A percentile compares a stretch with the other conserved stretches of the same genome.
These are phyloP conservation scores for Orestias chungarensis DNA, from an alignment of 2,797 vertebrate species.

Conservation along the genomic window DNA sequence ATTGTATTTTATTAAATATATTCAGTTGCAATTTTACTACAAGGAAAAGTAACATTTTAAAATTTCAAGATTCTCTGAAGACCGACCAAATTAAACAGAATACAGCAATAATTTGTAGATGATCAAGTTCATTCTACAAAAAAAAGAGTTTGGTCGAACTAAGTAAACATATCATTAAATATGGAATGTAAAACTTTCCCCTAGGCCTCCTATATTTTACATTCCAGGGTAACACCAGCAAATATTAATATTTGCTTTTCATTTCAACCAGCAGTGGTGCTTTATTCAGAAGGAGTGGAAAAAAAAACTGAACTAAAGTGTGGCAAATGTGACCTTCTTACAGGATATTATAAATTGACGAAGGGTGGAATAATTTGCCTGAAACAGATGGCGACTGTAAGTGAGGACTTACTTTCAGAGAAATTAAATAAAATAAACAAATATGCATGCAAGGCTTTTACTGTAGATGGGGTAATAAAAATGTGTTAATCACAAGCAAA, in stretches of 20 bases:
- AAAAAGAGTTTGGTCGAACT: constrained; percentile 32
- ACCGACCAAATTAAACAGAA: neutral
- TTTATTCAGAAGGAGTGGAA: constrained; percentile 60
- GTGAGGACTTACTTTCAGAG: constrained; percentile 8
- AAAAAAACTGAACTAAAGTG: constrained; percentile 34
- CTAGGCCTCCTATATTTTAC: constrained; percentile 71
- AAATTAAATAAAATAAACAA: constrained; percentile 31
- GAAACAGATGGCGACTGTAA: constrained; percentile 49
- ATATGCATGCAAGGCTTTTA: constrained; percentile 29
- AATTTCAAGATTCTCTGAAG: too few species aligned
- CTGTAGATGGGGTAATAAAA: constrained; percentile 19
- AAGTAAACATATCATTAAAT: constrained; percentile 70
- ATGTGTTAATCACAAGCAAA: neutral
- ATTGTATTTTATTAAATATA: too few species aligned
- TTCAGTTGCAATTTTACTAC: neutral
- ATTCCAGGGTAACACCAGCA: constrained; percentile 73
- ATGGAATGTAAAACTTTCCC: constrained; percentile 74
- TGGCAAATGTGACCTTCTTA: constrained; percentile 64
- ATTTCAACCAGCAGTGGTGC: constrained; percentile 75
- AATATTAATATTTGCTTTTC: constrained; percentile 89
- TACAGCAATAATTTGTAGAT: constrained; percentile 7
- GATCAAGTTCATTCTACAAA: constrained; percentile 11
- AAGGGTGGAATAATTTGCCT: constrained; percentile 38
- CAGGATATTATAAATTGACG: constrained; percentile 74
- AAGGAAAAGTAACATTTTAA: neutral